These are phyloP conservation scores for Pandemis corylana DNA, from an alignment of 2,888 invertebrate genomes.

Conservation along the genomic window DNA sequence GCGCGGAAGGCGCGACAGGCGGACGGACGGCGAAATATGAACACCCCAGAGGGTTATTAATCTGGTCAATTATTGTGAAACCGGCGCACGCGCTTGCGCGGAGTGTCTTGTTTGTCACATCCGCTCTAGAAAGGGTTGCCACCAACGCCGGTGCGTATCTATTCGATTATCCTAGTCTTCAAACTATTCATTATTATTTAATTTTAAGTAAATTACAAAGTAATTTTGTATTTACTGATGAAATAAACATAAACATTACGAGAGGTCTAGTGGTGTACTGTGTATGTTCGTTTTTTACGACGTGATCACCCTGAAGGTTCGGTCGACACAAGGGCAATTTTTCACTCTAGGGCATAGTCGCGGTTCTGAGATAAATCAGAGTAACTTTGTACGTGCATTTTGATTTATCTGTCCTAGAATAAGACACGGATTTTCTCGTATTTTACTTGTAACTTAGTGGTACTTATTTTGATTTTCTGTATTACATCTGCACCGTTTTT, in stretches of 20 bases:
- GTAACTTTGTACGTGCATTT: too few species aligned
- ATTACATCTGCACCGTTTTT: too few species aligned
- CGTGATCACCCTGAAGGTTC: not conserved
- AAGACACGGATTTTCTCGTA: too few species aligned
- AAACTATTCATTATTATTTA: not conserved
- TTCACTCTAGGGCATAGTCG: too few species aligned
- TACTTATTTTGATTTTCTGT: too few species aligned
- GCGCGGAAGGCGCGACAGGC: constrained; percentile 50
- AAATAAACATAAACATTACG: not conserved
- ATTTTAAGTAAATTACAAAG: too few species aligned
- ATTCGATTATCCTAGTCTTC: not conserved
- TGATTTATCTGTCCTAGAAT: too few species aligned
- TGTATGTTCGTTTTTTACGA: not conserved
- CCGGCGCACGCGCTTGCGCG: constrained; percentile 69
- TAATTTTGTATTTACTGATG: too few species aligned
- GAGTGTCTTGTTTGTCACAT: constrained; percentile 73
- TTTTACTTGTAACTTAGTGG: too few species aligned
- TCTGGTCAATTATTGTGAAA: constrained; percentile 81
- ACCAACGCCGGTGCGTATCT: constrained; percentile 1
- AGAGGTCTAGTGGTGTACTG: too few species aligned
- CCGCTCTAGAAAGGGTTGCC: constrained; percentile 70
- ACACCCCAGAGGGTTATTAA: constrained; percentile 76
- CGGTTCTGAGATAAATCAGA: too few species aligned
- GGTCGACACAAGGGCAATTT: too few species aligned
- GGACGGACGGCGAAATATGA: constrained; percentile 76